Evolutionary conservation across 1,140 invertebrate genomes (phyloP).

Genomic region (Gryllus bimaculatus): DNA sequence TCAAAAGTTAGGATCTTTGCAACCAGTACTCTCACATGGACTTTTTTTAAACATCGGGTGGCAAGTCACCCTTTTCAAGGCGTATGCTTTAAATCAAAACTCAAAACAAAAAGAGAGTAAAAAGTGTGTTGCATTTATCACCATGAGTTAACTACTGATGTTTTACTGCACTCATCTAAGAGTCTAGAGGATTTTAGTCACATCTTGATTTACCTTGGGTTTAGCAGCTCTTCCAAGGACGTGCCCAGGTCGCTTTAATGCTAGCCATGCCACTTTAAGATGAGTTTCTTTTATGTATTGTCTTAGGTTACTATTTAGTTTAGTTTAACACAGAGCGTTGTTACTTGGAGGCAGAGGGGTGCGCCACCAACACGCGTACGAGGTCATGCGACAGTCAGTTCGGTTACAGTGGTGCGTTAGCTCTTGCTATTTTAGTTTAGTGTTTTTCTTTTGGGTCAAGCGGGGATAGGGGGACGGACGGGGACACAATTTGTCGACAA

Average conservation of each 20-base stretch:
- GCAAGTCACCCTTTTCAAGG: neutral
- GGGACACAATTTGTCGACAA: constrained; percentile 14
- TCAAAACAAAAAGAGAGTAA: constrained; percentile 6
- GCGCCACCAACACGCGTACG: constrained; percentile 12
- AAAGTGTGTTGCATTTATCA: constrained; percentile 7
- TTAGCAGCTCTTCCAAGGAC: constrained; percentile 15
- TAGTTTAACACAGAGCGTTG: constrained; percentile 28
- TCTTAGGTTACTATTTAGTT: constrained; percentile 23
- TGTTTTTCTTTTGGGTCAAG: constrained; percentile 21
- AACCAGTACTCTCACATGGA: neutral
- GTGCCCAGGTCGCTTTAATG: constrained; percentile 15
- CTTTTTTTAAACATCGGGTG: neutral
- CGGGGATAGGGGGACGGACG: constrained; percentile 8
- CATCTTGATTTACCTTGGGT: constrained; percentile 17
- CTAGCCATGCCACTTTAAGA: constrained; percentile 18
- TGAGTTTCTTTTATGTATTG: neutral
- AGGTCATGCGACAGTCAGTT: constrained; percentile 17
- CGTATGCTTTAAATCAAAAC: constrained; percentile 6
- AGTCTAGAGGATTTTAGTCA: constrained; percentile 13
- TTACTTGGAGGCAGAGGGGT: constrained; percentile 40
- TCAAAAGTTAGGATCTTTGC: constrained; percentile 4
- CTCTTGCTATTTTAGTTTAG: constrained; percentile 17
- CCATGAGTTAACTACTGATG: constrained; percentile 11
- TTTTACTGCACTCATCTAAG: constrained; percentile 10
- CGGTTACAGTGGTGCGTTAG: constrained; percentile 13